phyloP scores from a whole-genome alignment of 2,888 invertebrate species.

The Himalopsyche tibetana region DNA sequence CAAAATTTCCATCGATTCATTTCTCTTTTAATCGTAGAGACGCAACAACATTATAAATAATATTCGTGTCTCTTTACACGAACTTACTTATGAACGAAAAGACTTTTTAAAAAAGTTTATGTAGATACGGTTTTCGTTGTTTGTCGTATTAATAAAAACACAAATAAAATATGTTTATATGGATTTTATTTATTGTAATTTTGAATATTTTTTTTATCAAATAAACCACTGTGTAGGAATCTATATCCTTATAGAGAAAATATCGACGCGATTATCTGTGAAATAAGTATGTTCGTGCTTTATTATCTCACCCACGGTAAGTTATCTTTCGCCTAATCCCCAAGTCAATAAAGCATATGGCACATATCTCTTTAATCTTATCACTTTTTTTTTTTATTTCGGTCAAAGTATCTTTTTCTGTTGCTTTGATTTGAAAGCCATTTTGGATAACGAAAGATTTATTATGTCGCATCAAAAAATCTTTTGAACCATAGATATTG shows the following conservation, averaged over 20 bases:
- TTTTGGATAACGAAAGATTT: constrained; percentile 32
- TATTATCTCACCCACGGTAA: background rate
- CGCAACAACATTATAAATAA: no score
- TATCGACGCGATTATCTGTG: background rate
- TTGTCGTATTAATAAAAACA: no score
- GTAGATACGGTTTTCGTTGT: no score
- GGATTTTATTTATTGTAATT: no score
- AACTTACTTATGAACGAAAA: no score
- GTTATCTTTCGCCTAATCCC: constrained; percentile 36
- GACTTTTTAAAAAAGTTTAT: no score
- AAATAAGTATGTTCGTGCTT: background rate
- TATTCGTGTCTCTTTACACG: no score
- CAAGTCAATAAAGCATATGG: background rate
- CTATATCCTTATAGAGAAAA: background rate
- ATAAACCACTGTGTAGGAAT: background rate
- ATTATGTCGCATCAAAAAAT: background rate
- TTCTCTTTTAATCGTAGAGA: no score
- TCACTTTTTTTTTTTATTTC: constrained; percentile 15
- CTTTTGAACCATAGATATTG: no score
- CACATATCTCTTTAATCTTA: constrained; percentile 36
- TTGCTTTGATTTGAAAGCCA: constrained; percentile 13
- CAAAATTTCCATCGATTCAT: no score
- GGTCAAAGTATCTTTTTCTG: constrained; percentile 36
- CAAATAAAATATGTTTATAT: no score
- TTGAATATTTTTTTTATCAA: background rate